Evolutionary conservation across 2,797 vertebrate genomes (phyloP).

Genomic region (Tapirus indicus): DNA sequence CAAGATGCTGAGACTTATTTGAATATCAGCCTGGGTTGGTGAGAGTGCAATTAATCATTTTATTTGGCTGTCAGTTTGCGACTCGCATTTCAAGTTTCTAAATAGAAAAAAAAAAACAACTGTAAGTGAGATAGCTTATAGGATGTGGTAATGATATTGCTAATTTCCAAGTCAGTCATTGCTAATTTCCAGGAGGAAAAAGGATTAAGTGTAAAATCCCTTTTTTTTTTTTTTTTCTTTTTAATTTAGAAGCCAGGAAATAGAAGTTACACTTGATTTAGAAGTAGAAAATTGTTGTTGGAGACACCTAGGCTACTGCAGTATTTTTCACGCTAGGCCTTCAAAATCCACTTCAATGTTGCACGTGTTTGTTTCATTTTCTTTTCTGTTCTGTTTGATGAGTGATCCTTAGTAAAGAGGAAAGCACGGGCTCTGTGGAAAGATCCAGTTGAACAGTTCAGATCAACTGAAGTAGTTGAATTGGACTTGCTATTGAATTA

Average conservation of each 20-base stretch:
- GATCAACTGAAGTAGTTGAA: not conserved
- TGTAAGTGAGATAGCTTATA: not conserved
- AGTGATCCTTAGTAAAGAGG: not conserved
- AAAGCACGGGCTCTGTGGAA: not conserved
- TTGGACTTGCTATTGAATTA: not conserved
- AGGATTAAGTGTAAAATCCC: not conserved
- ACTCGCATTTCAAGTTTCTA: not conserved
- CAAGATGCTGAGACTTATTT: not conserved
- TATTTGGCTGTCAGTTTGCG: not conserved
- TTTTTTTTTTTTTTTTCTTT: not conserved
- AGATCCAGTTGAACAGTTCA: not conserved
- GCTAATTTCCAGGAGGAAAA: not conserved
- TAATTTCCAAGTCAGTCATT: not conserved
- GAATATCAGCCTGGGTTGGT: not conserved
- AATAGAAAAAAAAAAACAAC: not conserved
- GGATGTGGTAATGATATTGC: not conserved
- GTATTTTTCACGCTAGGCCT: not conserved
- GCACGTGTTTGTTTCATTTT: not conserved
- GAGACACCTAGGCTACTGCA: no score
- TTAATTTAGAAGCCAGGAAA: not conserved
- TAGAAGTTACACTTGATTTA: not conserved
- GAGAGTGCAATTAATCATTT: slow-evolving; percentile 2
- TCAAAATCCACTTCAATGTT: not conserved
- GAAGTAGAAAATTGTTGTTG: not conserved
- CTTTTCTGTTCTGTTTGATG: not conserved